Conservation (phyloP, 2,888 invertebrate species). For the Pachycephus smyrnensis region DNA sequence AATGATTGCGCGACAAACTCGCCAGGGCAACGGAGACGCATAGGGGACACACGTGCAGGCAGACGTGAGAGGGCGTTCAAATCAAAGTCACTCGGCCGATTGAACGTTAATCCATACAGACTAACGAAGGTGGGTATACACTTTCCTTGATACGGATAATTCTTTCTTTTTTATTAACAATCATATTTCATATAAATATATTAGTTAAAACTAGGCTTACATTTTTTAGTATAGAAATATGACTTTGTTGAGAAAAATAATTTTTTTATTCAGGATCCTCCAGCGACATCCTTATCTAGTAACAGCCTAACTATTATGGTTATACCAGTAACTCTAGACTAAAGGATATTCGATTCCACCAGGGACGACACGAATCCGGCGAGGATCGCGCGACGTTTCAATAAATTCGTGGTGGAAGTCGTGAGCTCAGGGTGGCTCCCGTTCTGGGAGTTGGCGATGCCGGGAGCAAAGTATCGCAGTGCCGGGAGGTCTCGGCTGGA, state of each 20-base stretch:
- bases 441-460: background rate
- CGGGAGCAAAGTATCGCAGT: background rate
- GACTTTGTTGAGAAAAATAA: background rate
- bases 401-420: constrained; percentile 17
- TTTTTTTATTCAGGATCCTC: background rate
- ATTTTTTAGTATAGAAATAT: background rate
- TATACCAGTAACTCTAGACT: background rate
- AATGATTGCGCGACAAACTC: constrained; percentile 29
- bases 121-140: background rate
- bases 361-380: background rate
- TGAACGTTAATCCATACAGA: constrained; percentile 8
- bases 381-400: constrained; percentile 14
- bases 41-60: constrained; percentile 1
- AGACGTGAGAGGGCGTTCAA: background rate
- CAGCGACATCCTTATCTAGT: background rate
- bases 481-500: constrained; percentile 15
- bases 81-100: constrained; percentile 8
- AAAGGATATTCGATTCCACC: background rate
- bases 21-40: constrained; percentile 1
- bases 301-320: background rate
- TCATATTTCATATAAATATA: background rate
- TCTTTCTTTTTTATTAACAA: background rate
- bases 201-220: background rate
- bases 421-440: constrained; percentile 3
- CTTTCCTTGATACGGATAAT: background rate